Base-by-base conservation (phyloP, 2,797 vertebrate species). In the Odontamblyopus rebecca region DNA sequence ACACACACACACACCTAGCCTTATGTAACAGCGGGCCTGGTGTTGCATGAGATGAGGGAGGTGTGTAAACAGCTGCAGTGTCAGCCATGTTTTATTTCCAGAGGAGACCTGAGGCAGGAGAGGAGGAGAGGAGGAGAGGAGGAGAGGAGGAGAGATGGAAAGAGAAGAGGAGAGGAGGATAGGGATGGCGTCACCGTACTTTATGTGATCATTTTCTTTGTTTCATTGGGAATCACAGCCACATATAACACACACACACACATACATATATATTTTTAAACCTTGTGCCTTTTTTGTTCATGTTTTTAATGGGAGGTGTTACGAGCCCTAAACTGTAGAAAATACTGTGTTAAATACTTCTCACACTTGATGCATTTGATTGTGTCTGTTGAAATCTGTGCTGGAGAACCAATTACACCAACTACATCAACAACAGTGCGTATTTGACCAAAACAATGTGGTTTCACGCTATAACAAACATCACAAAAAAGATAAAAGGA, bases 21-120 rank as follows among this genome's bases (percentile, higher is more conserved):
- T 89, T 82, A 85, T 77, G 77, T 79, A 86, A 88, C 68, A 63
- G 70, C 44, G 44, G 77, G 51, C 77, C 72, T 79, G 73, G 70
- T 85, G 85, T 86, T 88, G 80, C 74, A 78, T 64, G 76, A 70
- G 84, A 71, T 56, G 80, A 44, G 79, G 30, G 30, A 76, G 75
- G 85, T 82, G 82, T 89, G 89, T 89, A 90, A 92, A 92, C 90
- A 91, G 89, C 88, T 92, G 89, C 85, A 86, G 76, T 89, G 83
- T 90, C 91, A 87, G 83, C 77, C 72, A 77, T 78, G 72, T 75
- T 82, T 78, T 79, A 82, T 88, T 79, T 85, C 82, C 83, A 68
- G 70, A 79, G 71, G 57, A 75, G 75, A 88, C 84, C 77, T 44
- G 70, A 23, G 84, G 84, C 72, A 67, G 61, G 63, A 67, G 57